Base-by-base conservation (phyloP, 2,797 vertebrate genomes). In the Yasuhikotakia modesta region DNA sequence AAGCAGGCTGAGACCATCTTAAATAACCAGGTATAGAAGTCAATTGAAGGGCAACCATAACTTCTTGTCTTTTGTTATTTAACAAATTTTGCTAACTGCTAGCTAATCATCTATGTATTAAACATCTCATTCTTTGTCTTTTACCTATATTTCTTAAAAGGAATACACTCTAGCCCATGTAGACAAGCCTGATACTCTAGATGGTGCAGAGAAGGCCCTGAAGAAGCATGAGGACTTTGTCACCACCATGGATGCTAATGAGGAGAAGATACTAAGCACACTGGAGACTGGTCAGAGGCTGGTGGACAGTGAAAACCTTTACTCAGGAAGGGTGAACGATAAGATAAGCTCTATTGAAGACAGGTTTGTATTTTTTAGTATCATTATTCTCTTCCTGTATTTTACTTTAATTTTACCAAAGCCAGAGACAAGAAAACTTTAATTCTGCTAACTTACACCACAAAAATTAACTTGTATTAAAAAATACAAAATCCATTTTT, bases 171-270 rank as follows among this genome's bases (percentile, higher is more conserved):
- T 99, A 85, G 94, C 95, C 55, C 96, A 97, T 77, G 70, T 94
- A 61, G 96, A 99, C 81, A 86, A 90, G 79, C 93, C 96, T 0
- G 87, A 93, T 81, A 98, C 95, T 0, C 85, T 97, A 75, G 95
- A 94, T 53, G 95, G 95, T 8, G 96, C 98, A 0, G 89, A 95
- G 48, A 90, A 92, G 1, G 94, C 95, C 58, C 83, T 98, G 79
- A 95, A 94, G 86, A 96, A 95, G 78, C 97, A 98, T 32, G 96
- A 98, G 84, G 95, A 96, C 82, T 98, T 99, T 83, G 72, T 92
- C 6, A 84, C 87, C 60, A 89, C 92, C 70, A 93, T 99, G 95
- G 94, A 95, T 77, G 94, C 93, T 87, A 97, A 95, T 3, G 87
- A 92, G n/a, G 94, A 98, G 81, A 99, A 98, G 83, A 92, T 99